A percentile compares a stretch with the other conserved stretches of the same genome.
phyloP scores from a whole-genome alignment of 1,140 invertebrate species.

The Ooceraea biroi region DNA sequence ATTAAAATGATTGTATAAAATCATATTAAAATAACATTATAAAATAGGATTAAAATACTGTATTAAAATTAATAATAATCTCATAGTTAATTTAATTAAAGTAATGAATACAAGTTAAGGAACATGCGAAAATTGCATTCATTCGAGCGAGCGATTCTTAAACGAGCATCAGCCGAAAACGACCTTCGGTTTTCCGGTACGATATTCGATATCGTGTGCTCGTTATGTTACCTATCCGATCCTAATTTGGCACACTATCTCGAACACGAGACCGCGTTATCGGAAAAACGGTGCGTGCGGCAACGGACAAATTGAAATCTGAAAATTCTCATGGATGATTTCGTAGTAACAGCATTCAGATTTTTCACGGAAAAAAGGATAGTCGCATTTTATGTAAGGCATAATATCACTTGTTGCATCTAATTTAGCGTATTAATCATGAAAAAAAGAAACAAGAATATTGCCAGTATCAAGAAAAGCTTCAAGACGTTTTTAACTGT shows the following conservation, averaged over 20 bases:
- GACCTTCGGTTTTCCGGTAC: slow-evolving; percentile 24
- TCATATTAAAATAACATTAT: neutral
- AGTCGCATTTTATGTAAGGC: neutral
- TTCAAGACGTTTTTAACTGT: no score
- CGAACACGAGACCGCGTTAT: slow-evolving; percentile 44
- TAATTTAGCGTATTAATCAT: slow-evolving; percentile 41
- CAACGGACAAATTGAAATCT: slow-evolving; percentile 42
- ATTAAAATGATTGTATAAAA: neutral
- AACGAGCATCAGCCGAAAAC: neutral
- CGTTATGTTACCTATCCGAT: slow-evolving; percentile 29
- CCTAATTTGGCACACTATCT: slow-evolving; percentile 13
- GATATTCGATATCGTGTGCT: slow-evolving; percentile 40
- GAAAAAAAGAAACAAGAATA: neutral
- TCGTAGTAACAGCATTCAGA: slow-evolving; percentile 34
- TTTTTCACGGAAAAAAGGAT: slow-evolving; percentile 19
- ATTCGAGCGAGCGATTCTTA: slow-evolving; percentile 9
- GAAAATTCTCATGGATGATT: slow-evolving; percentile 39
- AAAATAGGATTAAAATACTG: no score
- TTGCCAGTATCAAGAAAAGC: neutral
- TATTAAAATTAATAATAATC: no score
- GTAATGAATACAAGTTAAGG: neutral
- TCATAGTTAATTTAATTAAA: no score
- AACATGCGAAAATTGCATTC: slow-evolving; percentile 3
- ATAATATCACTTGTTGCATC: slow-evolving; percentile 63
- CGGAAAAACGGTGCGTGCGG: slow-evolving; percentile 30